phyloP scores from a whole-genome alignment of 2,113 vertebrate genomes.

The Rhipidura dahli region DNA sequence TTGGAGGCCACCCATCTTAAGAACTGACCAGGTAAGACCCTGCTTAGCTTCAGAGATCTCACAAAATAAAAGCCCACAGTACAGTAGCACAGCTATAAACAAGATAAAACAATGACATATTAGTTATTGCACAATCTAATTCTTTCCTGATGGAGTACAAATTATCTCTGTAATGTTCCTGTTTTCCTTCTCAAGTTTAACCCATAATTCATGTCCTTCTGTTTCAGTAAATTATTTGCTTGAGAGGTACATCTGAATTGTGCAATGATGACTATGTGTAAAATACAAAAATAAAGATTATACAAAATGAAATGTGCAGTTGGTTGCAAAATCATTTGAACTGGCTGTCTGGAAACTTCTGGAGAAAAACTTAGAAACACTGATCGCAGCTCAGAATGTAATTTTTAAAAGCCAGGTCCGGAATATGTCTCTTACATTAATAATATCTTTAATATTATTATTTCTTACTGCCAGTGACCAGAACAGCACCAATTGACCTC shows the following conservation, averaged over 20 bases:
- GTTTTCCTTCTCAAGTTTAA: background rate
- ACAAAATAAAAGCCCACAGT: constrained; percentile 58
- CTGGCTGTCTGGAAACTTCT: background rate
- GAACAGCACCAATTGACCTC: background rate
- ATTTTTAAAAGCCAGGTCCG: background rate
- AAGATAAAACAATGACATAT: constrained; percentile 43
- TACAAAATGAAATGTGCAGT: background rate
- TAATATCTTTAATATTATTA: background rate
- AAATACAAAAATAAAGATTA: background rate
- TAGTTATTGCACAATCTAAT: constrained; percentile 23
- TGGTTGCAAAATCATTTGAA: background rate
- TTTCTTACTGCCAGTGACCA: background rate
- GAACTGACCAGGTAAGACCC: constrained; percentile 56
- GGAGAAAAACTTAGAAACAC: background rate
- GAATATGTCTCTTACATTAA: background rate
- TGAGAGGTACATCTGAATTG: background rate
- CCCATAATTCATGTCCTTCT: background rate
- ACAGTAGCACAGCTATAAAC: constrained; percentile 54
- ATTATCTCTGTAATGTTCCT: background rate
- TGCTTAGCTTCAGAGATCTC: constrained; percentile 51
- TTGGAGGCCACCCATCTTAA: constrained; percentile 49
- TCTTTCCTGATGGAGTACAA: background rate
- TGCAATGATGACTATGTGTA: background rate
- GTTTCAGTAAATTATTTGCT: background rate
- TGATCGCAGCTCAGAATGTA: background rate